Evolutionary conservation across 2,888 invertebrate genomes (phyloP), one percentile per base, ranked within the genome.

Genomic region (Seira ritae): DNA sequence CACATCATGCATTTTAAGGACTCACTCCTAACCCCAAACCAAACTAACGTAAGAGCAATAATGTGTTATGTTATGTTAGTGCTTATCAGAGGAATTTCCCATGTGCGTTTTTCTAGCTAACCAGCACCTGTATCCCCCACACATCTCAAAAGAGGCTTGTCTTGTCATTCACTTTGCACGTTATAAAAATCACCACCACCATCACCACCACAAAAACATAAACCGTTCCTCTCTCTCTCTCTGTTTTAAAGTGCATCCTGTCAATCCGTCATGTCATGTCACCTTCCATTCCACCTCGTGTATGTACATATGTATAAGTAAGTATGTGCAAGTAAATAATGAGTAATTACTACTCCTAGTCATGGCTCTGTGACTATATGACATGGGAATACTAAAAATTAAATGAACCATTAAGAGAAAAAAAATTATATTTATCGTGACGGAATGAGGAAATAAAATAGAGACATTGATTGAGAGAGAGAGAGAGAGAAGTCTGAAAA

Each of bases 251-350:
- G 55, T 12, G 55, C 55, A 55, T 55, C 15, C 55, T 55, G 55
- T 55, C 55, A 55, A 55, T 55, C 55, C 55, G 55, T 42, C 42
- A 42, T 12, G 42, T 42, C 42, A 42, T n/a, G n/a, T n/a, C n/a
- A n/a, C 42, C n/a, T n/a, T n/a, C n/a, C n/a, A n/a, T n/a, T n/a
- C 31, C 31, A 31, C 31, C 31, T 31, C 31, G 31, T 8, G 31
- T 4, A 31, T 4, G 2, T 31, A 31, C 31, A 31, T 8, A 8
- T 8, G 31, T 4, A 31, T 4, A 4, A 4, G 8, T 8, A 31
- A 55, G 12, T 12, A 55, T 55, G 17, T 55, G 15, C 55, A 55
- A 55, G 55, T 55, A 17, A 55, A 55, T 55, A 55, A 12, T 55
- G 55, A 55, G 55, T 55, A 55, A 8, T 55, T 12, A 55, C 6